A percentile compares a stretch with the other conserved stretches of the same genome.
Evolutionary conservation across 1,140 invertebrate species (phyloP).

Genomic region (Tachypleus tridentatus): DNA sequence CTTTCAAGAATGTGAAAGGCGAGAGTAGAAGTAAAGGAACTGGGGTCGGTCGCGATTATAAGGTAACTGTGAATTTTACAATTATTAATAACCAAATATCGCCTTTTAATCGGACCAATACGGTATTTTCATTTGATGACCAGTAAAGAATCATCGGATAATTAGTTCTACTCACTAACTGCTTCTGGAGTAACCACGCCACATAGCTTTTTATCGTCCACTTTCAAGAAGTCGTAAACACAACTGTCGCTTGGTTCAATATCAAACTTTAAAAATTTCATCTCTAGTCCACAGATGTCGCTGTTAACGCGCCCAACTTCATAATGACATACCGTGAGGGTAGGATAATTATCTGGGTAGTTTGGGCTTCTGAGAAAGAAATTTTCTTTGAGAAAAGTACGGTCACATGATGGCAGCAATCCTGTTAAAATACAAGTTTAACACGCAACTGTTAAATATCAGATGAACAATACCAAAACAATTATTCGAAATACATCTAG

Average conservation of each 20-base stretch:
- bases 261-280: constrained; percentile 24
- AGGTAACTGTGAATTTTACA: neutral
- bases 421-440: no score
- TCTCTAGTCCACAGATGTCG: constrained; percentile 26
- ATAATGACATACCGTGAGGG: constrained; percentile 19
- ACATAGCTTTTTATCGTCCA: constrained; percentile 22
- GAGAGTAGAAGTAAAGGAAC: no score
- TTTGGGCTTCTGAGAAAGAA: constrained; percentile 18
- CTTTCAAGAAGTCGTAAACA: constrained; percentile 26
- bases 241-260: constrained; percentile 25
- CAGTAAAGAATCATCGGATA: no score
- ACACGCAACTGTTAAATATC: no score
- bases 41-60: no score
- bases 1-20: no score
- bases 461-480: no score
- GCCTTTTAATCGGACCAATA: no score
- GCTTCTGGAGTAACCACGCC: constrained; percentile 16
- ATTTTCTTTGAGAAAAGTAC: constrained; percentile 1
- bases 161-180: constrained; percentile 15
- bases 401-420: neutral
- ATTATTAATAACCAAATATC: neutral
- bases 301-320: constrained; percentile 7
- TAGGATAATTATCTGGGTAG: constrained; percentile 20
- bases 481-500: no score
- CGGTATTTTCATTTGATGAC: no score